These are phyloP conservation scores for Urosaurus nigricauda DNA, from an alignment of 2,797 vertebrate species.

Conservation along the genomic window DNA sequence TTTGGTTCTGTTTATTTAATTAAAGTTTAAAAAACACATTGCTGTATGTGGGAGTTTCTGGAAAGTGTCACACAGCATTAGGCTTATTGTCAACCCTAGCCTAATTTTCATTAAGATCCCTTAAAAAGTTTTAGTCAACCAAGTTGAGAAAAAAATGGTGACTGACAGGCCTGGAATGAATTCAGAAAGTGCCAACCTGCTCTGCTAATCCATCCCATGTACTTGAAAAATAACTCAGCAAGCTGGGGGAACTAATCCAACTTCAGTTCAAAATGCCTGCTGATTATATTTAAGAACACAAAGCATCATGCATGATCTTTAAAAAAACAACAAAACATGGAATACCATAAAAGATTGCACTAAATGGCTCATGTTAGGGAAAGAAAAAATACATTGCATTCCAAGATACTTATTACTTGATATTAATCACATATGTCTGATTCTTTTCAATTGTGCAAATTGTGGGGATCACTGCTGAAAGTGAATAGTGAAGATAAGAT, in stretches of 20 bases:
- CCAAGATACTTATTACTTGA: neutral
- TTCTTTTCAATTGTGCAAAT: neutral
- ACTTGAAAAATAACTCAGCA: slow-evolving; percentile 64
- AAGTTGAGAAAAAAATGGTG: slow-evolving; percentile 53
- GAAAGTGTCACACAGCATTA: slow-evolving; percentile 64
- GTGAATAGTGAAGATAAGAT: neutral
- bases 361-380: neutral
- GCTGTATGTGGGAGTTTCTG: slow-evolving; percentile 39
- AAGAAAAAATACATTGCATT: neutral
- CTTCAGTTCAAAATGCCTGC: slow-evolving; percentile 69
- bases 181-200: slow-evolving; percentile 44
- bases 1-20: slow-evolving; percentile 57
- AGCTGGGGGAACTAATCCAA: slow-evolving; percentile 63
- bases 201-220: slow-evolving; percentile 61
- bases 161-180: slow-evolving; percentile 46
- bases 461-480: neutral
- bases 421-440: neutral
- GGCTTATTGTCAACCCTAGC: slow-evolving; percentile 56
- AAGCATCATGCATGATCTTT: slow-evolving; percentile 41
- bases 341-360: slow-evolving; percentile 4
- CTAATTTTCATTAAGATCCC: slow-evolving; percentile 66
- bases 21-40: slow-evolving; percentile 63
- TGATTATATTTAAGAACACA: slow-evolving; percentile 62
- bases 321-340: slow-evolving; percentile 41
- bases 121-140: slow-evolving; percentile 64